phyloP scores from a whole-genome alignment of 2,888 invertebrate genomes.

The Julus scanicus region DNA sequence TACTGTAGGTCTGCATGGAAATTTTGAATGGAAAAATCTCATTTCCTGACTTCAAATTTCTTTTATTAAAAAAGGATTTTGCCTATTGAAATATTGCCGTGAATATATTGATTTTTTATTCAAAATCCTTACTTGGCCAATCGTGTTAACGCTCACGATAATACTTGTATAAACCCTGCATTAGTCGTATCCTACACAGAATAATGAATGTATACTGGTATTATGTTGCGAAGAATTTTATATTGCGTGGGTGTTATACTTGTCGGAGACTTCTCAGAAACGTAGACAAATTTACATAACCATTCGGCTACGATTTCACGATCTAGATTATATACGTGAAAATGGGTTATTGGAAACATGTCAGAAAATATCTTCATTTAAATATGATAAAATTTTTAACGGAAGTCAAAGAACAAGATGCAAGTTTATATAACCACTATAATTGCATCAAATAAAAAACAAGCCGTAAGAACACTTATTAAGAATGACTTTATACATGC shows the following conservation, averaged over 20 bases:
- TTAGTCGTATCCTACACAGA: neutral
- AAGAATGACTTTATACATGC: too few species aligned
- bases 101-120: neutral
- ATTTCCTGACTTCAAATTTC: slow-evolving; percentile 10
- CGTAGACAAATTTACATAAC: neutral
- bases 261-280: neutral
- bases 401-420: too few species aligned
- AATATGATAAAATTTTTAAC: too few species aligned
- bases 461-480: too few species aligned
- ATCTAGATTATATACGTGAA: neutral
- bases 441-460: too few species aligned
- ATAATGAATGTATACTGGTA: neutral
- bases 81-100: neutral
- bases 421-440: too few species aligned
- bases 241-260: neutral
- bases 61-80: neutral
- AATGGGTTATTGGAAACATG: neutral
- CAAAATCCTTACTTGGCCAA: neutral
- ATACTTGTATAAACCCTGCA: neutral
- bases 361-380: neutral
- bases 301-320: neutral
- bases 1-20: neutral
- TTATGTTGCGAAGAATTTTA: neutral
- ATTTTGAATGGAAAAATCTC: neutral
- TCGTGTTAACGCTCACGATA: neutral